Evolutionary conservation across 1,140 invertebrate species (phyloP).

Genomic region (Hycleus cichorii): DNA sequence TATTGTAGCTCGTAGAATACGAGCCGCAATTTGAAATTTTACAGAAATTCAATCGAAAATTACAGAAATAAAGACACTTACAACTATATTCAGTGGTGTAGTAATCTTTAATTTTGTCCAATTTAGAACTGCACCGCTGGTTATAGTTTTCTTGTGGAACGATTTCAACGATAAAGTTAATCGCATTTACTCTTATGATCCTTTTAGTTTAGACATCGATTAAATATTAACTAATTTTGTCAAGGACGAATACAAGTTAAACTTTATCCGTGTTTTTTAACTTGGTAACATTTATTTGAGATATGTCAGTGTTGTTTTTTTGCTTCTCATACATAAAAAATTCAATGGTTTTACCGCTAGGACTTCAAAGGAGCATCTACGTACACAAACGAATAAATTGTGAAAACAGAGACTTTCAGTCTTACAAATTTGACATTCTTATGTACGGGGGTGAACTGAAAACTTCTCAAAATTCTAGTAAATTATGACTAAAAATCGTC

Average conservation of each 20-base stretch:
- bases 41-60: not conserved
- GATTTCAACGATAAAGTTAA: conserved; percentile 1
- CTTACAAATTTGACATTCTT: conserved; percentile 16
- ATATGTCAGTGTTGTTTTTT: conserved; percentile 8
- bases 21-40: too few species aligned
- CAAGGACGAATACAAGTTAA: not conserved
- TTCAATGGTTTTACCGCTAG: too few species aligned
- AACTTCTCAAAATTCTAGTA: not conserved
- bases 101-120: too few species aligned
- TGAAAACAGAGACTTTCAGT: conserved; percentile 28
- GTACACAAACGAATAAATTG: not conserved
- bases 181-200: not conserved
- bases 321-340: not conserved
- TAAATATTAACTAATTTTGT: not conserved
- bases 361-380: too few species aligned
- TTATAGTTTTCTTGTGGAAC: not conserved
- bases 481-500: not conserved
- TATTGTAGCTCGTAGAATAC: not conserved
- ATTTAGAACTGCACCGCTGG: too few species aligned
- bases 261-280: not conserved
- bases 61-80: too few species aligned
- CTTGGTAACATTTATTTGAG: not conserved
- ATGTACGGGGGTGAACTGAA: not conserved
- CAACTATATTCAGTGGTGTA: too few species aligned
- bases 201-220: not conserved